These are phyloP conservation scores for Geotrypetes seraphini DNA, from an alignment of 2,797 vertebrate genomes.

Conservation along the genomic window DNA sequence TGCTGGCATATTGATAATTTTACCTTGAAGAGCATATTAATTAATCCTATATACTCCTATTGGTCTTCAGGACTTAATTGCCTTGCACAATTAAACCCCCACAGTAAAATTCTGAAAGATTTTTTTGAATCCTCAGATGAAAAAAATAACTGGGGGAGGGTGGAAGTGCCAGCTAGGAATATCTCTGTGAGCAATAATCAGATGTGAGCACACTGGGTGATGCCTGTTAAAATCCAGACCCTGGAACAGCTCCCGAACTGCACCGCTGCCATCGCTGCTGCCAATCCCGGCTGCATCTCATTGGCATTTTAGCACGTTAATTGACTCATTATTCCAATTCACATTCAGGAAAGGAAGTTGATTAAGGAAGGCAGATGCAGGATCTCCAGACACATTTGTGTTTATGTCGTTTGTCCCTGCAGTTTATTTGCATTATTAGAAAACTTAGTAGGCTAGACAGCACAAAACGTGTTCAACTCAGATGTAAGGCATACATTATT, in stretches of 20 bases:
- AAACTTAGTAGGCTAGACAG: conserved; percentile 48
- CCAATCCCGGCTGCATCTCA: conserved; percentile 68
- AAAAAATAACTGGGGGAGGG: conserved; percentile 49
- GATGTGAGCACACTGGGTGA: conserved; percentile 47
- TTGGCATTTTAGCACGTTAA: conserved; percentile 82
- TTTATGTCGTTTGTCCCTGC: conserved; percentile 53
- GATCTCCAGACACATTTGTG: conserved; percentile 62
- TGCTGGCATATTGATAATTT: no score
- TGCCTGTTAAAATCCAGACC: conserved; percentile 56
- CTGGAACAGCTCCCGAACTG: conserved; percentile 45
- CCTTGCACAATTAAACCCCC: no score
- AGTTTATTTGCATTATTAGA: conserved; percentile 70
- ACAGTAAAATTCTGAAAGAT: no score
- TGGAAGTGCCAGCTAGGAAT: conserved; percentile 37
- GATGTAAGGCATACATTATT: not conserved
- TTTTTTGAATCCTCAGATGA: no score
- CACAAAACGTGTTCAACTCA: conserved; percentile 7
- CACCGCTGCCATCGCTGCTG: conserved; percentile 35
- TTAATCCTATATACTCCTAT: no score
- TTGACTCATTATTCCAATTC: conserved; percentile 89
- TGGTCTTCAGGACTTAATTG: no score
- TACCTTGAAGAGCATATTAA: no score
- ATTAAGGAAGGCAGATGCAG: conserved; percentile 82
- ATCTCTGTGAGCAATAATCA: conserved; percentile 52
- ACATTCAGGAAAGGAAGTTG: conserved; percentile 68